Base-by-base conservation (phyloP, 2,797 vertebrate genomes). In the Clarias fuscus region DNA sequence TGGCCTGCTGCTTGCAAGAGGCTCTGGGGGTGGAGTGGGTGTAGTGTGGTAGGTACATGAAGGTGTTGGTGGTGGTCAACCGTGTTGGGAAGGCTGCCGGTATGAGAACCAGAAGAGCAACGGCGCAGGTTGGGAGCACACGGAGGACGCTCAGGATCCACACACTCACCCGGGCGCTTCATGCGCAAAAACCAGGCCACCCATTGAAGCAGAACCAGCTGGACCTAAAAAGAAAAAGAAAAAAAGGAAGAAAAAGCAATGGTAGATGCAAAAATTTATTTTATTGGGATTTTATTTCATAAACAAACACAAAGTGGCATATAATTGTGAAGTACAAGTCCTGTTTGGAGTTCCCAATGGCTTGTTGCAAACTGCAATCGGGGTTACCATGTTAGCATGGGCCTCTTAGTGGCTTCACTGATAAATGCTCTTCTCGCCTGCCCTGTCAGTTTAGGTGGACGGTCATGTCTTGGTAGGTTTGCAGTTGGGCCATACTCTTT, bases 121-220 rank as follows among this genome's bases (percentile, higher is more conserved):
- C 96, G 95, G 0, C 96, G 93, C 24, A 96, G 88, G 87, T 96
- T 94, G 1, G 94, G 95, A 83, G 95, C 93, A 2, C 96, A 96
- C 0, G 93, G 95, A 1, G 96, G 96, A 0, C 94, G 92, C 85
- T 94, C 94, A 0, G 92, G 93, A 82, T 94, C 93, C 0, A 95
- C 93, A 0, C 89, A 90, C 88, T 96, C 95, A 3, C 96, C 95
- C 0, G 96, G 96, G 0, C 95, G 94, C 91, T 96, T 96, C 95
- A 96, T 96, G 0, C 95, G 93, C 86, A 96, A 67, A 89, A 96
- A 96, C 95, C 95, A 96, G 0, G 96, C 95, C 0, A 96, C 94
- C 95, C 95, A 96, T 93, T 96, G 95, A 65, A 96, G 92, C 89
- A 96, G 70, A 59, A 96, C 90, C 0, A 96, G 91, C 91, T 91